A percentile compares a stretch with the other conserved stretches of the same genome.
Evolutionary conservation across 1,140 invertebrate species (phyloP).

Genomic region (Brachionus asplanchnoidis): DNA sequence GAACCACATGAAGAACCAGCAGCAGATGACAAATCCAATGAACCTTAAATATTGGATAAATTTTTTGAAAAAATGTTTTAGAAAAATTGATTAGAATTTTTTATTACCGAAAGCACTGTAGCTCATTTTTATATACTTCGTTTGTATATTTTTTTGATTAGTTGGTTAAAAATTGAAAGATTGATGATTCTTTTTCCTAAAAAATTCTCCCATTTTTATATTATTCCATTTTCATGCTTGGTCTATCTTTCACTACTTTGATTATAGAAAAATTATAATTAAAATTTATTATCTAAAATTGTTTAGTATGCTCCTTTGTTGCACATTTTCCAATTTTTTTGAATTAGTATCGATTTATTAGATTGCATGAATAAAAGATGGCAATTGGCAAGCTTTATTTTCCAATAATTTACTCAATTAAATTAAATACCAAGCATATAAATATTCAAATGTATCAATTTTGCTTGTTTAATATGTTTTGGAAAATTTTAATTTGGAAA

Average conservation of each 20-base stretch:
- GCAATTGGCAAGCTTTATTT: background rate
- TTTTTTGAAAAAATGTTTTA: background rate
- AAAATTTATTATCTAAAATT: background rate
- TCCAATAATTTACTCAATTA: background rate
- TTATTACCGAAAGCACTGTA: background rate
- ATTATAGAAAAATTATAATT: background rate
- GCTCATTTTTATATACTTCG: background rate
- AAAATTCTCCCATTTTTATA: background rate
- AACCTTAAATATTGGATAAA: background rate
- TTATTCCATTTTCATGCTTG: background rate
- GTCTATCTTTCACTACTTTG: background rate
- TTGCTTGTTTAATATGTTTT: too few relatives aligned
- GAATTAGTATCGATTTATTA: background rate
- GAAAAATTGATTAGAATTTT: background rate
- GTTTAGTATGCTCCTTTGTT: background rate
- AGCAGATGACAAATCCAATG: background rate
- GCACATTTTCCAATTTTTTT: background rate
- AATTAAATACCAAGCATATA: background rate
- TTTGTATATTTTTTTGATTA: background rate
- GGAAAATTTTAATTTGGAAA: too few relatives aligned
- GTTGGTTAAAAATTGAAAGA: background rate
- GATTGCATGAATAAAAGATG: background rate
- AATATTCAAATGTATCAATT: background rate
- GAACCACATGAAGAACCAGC: background rate
- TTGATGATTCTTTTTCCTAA: background rate